Evolutionary conservation across 2,888 invertebrate genomes (phyloP), one percentile per base, ranked within the genome.

Genomic region (Dinocampus coccinellae): DNA sequence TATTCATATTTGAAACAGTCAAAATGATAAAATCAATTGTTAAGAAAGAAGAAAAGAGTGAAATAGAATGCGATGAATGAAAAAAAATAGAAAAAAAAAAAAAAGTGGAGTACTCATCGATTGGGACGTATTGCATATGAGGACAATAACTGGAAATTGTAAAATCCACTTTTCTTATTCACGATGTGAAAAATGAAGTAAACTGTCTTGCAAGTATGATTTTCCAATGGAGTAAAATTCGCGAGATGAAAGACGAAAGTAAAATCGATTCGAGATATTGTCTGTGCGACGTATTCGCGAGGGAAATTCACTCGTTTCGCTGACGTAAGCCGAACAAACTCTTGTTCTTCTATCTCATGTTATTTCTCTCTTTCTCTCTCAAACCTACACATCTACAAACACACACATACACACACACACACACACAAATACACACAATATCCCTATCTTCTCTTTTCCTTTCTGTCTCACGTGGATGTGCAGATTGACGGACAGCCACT

Each of bases 401-500:
- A n/a, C n/a, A n/a, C n/a, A n/a, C n/a, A n/a, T n/a, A n/a, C n/a
- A n/a, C n/a, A n/a, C n/a, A n/a, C n/a, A n/a, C n/a, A n/a, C n/a
- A n/a, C n/a, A n/a, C n/a, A n/a, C n/a, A n/a, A n/a, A n/a, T n/a
- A n/a, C n/a, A n/a, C n/a, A n/a, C n/a, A n/a, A 29, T 7, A 4
- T 3, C 29, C 29, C 29, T 7, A 4, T 29, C 29, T 4, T 7
- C 10, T 72, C 70, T 72, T 47, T n/a, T 0, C 6, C 4, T 47
- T n/a, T 47, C 47, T n/a, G 16, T 47, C 2, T 73, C 70, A 70
- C 66, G 71, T 39, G 65, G 60, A 80, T 78, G 75, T 79, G 73
- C 78, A 77, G 81, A 84, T 80, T 85, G 85, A 85, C 83, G 82
- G 85, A 84, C 85, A 83, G 79, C 73, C 78, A 80, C 81, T 81